phyloP scores from a whole-genome alignment of 2,113 vertebrate genomes.

The Erythrocercus mccallii region DNA sequence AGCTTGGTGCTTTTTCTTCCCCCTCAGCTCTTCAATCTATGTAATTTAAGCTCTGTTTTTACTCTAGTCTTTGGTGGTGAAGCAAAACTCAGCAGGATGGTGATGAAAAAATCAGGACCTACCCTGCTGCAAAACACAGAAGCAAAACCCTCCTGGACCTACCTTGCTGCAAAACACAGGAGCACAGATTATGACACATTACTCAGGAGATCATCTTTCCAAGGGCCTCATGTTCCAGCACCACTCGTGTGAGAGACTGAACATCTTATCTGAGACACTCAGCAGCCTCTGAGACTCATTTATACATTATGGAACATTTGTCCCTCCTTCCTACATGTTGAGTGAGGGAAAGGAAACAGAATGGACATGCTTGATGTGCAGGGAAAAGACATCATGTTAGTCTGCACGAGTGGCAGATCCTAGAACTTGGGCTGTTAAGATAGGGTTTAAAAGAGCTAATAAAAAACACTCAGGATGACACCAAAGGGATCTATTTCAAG shows the following conservation, averaged over 20 bases:
- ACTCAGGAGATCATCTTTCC: neutral
- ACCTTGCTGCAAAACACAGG: neutral
- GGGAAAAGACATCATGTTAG: neutral
- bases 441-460: neutral
- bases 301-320: neutral
- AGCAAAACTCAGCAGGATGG: neutral
- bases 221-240: neutral
- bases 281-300: neutral
- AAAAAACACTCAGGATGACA: neutral
- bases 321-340: neutral
- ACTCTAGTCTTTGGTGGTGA: neutral
- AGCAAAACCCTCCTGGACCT: neutral
- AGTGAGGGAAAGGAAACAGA: neutral
- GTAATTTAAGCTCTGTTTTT: neutral
- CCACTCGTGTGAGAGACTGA: neutral
- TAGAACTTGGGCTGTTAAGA: neutral
- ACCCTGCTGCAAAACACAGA: neutral
- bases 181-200: rapidly evolving
- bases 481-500: neutral
- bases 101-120: neutral
- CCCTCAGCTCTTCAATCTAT: rapidly evolving
- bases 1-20: neutral
- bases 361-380: neutral
- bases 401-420: neutral
- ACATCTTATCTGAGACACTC: neutral